Evolutionary conservation across 2,888 invertebrate genomes (phyloP).

Genomic region (Odontothrips loti): DNA sequence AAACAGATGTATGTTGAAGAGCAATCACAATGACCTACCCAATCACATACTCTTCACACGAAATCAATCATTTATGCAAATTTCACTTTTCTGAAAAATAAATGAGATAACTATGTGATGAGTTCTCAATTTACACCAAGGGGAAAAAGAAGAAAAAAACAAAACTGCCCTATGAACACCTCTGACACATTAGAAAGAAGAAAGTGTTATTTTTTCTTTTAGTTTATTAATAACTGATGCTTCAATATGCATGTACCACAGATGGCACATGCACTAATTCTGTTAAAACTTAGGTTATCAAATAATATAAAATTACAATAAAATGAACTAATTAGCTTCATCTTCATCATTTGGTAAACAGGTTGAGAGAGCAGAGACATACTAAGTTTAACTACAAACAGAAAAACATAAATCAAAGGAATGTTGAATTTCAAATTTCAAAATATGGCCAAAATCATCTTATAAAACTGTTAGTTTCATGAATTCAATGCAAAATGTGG

Average conservation of each 20-base stretch:
- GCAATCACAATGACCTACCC: too few relatives aligned
- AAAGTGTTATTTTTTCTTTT: background rate
- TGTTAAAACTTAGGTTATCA: background rate
- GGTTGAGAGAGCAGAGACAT: background rate
- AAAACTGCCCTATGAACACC: too few relatives aligned
- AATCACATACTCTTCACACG: too few relatives aligned
- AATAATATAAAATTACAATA: background rate
- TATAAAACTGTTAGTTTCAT: background rate
- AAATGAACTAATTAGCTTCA: background rate
- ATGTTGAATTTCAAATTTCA: background rate
- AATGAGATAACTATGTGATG: background rate
- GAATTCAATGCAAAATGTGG: background rate
- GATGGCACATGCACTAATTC: background rate
- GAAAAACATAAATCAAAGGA: background rate
- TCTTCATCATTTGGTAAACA: background rate
- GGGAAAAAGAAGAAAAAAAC: too few relatives aligned
- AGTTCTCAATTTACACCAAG: too few relatives aligned
- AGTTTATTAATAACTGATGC: too few relatives aligned
- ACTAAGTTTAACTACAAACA: background rate
- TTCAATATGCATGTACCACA: background rate
- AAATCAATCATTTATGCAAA: too few relatives aligned
- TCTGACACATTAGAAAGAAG: too few relatives aligned
- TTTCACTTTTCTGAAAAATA: background rate
- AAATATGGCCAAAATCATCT: background rate
- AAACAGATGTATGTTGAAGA: too few relatives aligned